Evolutionary conservation across 2,888 invertebrate genomes (phyloP).

Genomic region (Cheilosia pagana): DNA sequence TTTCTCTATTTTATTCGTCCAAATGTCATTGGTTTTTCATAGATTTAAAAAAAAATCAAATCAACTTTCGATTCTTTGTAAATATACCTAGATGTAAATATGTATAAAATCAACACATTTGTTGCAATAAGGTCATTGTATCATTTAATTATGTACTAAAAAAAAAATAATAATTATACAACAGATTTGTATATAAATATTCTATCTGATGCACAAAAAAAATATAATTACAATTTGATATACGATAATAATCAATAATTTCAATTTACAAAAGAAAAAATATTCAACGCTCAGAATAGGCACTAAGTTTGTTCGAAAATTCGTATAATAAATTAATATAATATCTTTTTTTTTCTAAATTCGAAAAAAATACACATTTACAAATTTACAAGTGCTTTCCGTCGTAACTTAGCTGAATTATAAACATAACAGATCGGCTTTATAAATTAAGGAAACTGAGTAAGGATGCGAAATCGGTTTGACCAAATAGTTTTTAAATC

Average conservation of each 20-base stretch:
- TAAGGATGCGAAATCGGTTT: conserved; percentile 26
- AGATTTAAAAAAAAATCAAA: conserved; percentile 43
- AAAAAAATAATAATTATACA: conserved; percentile 39
- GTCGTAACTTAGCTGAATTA: conserved; percentile 25
- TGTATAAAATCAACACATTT: conserved; percentile 66
- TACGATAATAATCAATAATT: conserved; percentile 35
- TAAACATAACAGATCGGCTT: conserved; percentile 36
- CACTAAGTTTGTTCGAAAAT: conserved; percentile 62
- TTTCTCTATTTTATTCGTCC: conserved; percentile 52
- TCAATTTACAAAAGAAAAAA: conserved; percentile 45
- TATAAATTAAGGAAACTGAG: conserved; percentile 61
- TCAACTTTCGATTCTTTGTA: conserved; percentile 52
- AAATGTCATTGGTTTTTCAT: conserved; percentile 35
- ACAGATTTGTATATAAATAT: conserved; percentile 50
- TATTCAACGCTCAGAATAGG: conserved; percentile 61
- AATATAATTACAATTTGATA: conserved; percentile 51
- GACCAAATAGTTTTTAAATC: conserved; percentile 25
- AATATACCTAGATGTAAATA: conserved; percentile 61
- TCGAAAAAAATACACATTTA: conserved; percentile 37
- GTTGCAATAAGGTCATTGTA: conserved; percentile 56
- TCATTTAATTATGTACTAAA: conserved; percentile 34
- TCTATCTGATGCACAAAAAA: conserved; percentile 31
- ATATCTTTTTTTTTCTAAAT: conserved; percentile 14
- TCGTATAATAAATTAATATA: conserved; percentile 47
- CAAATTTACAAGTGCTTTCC: conserved; percentile 49